These are phyloP conservation scores for Chionomys nivalis DNA, from an alignment of 2,113 vertebrate genomes.

Conservation along the genomic window DNA sequence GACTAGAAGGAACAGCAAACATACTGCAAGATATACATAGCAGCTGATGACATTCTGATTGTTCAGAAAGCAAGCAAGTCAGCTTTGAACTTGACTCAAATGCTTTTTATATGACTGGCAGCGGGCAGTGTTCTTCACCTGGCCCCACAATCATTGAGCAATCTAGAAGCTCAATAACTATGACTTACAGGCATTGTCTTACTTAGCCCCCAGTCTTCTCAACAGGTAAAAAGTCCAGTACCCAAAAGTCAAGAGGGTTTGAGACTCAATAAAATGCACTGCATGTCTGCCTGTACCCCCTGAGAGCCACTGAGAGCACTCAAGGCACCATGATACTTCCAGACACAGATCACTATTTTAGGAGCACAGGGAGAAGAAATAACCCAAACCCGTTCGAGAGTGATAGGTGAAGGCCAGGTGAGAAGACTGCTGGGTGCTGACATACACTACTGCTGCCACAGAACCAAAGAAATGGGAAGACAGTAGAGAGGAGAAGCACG, in stretches of 20 bases:
- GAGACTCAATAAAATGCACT: not conserved
- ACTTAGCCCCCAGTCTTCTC: not conserved
- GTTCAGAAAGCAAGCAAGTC: slow-evolving; percentile 19
- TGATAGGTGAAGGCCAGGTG: too few species aligned
- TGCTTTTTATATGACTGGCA: not conserved
- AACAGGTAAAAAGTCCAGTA: too few species aligned
- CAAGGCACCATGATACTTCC: not conserved
- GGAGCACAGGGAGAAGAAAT: not conserved
- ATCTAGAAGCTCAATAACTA: not conserved
- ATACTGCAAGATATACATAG: not conserved
- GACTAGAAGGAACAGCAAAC: not conserved
- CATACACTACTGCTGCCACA: not conserved
- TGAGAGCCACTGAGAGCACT: slow-evolving; percentile 49
- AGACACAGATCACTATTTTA: not conserved
- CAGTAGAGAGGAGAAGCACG: not conserved
- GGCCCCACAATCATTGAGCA: not conserved
- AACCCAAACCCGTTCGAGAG: not conserved
- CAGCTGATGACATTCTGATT: not conserved
- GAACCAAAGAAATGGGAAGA: not conserved
- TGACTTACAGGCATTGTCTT: not conserved
- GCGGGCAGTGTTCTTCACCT: not conserved
- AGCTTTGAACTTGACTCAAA: not conserved
- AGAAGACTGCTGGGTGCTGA: not conserved
- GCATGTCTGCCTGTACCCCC: slow-evolving; percentile 22
- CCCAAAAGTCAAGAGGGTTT: slow-evolving; percentile 39